Evolutionary conservation across 2,888 invertebrate species (phyloP).

Genomic region (Sesia bembeciformis): DNA sequence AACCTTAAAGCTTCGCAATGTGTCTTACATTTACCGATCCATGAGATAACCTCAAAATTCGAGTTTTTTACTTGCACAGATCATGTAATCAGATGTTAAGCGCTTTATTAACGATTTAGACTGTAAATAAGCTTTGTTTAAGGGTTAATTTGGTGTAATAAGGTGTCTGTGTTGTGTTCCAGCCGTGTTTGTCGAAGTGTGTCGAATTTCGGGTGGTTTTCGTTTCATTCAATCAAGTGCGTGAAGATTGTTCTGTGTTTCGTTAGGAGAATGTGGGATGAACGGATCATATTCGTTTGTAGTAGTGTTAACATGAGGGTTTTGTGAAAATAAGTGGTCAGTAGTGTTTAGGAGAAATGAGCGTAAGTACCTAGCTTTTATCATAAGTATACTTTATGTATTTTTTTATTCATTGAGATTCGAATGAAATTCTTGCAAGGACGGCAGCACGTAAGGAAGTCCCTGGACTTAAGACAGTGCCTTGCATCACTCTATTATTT

Average conservation of each 20-base stretch:
- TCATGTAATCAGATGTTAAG: conserved; percentile 23
- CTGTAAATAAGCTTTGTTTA: conserved; percentile 8
- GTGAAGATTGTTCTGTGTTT: conserved; percentile 14
- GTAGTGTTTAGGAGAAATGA: conserved; percentile 32
- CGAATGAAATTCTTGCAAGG: too few species aligned
- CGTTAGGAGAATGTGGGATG: conserved; percentile 6
- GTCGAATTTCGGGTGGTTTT: conserved; percentile 17
- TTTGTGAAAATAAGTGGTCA: conserved; percentile 21
- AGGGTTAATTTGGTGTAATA: not conserved
- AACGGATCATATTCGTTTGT: not conserved
- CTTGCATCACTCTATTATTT: too few species aligned
- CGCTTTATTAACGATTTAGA: conserved; percentile 16
- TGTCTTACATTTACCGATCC: conserved; percentile 62
- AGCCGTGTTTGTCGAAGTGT: conserved; percentile 12
- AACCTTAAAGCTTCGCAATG: conserved; percentile 46
- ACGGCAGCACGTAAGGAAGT: too few species aligned
- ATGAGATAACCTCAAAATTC: conserved; percentile 65
- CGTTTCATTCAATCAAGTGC: conserved; percentile 16
- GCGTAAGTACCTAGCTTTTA: conserved; percentile 36
- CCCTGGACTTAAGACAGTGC: too few species aligned
- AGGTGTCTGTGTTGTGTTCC: not conserved
- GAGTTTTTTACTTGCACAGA: conserved; percentile 38
- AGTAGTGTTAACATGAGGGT: conserved; percentile 19
- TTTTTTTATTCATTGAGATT: not conserved
- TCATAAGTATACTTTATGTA: not conserved